These are phyloP conservation scores for Platerodrilus igneus DNA, from an alignment of 2,888 invertebrate species.

Conservation along the genomic window DNA sequence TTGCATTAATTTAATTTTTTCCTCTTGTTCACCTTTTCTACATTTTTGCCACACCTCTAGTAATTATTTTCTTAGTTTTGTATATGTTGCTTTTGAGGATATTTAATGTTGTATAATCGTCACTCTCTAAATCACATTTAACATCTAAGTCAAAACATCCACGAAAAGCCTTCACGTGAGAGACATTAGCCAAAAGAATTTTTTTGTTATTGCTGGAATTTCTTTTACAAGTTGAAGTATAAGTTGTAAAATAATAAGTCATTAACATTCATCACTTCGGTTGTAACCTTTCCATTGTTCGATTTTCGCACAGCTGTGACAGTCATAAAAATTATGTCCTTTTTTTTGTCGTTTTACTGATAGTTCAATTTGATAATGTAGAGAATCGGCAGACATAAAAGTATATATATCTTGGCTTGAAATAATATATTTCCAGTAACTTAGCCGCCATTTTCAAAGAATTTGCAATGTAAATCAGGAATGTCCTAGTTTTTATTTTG, in stretches of 20 bases:
- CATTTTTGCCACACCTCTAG: too few species aligned
- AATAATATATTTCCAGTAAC: neutral
- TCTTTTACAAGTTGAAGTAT: slow-evolving; percentile 4
- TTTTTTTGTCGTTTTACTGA: slow-evolving; percentile 7
- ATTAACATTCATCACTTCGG: slow-evolving; percentile 1
- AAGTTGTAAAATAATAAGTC: slow-evolving; percentile 7
- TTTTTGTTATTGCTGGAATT: slow-evolving; percentile 5
- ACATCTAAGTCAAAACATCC: slow-evolving; percentile 7
- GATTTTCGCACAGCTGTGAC: slow-evolving; percentile 4
- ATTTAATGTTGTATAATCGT: slow-evolving; percentile 1
- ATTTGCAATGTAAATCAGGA: neutral
- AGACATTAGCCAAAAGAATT: slow-evolving; percentile 2
- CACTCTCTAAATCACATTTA: slow-evolving; percentile 5
- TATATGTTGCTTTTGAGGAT: slow-evolving; percentile 5
- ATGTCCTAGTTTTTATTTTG: neutral
- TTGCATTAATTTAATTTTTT: too few species aligned
- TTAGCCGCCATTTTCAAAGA: neutral
- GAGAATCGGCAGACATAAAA: neutral
- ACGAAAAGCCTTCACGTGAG: slow-evolving; percentile 5
- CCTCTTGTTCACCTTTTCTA: too few species aligned
- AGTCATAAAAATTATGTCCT: neutral
- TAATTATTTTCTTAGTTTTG: slow-evolving; percentile 6
- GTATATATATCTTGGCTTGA: too few species aligned
- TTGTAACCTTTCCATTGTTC: slow-evolving; percentile 2
- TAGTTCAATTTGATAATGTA: neutral